Conservation (phyloP, 2,113 vertebrate species). For the Crotalus viridis region DNA sequence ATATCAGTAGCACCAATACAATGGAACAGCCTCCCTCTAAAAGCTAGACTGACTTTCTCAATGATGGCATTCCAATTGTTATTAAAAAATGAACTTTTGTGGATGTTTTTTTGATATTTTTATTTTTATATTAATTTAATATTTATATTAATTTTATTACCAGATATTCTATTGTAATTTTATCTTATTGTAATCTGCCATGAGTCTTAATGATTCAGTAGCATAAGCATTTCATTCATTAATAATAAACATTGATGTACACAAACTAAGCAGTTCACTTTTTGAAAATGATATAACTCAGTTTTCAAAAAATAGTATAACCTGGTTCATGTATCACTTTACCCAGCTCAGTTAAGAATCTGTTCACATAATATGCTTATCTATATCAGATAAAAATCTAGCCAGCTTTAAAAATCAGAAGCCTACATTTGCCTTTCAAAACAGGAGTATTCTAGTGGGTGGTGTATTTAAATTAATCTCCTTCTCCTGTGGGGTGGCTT, state of each 20-base stretch:
- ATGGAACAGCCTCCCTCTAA: not conserved
- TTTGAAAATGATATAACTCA: not conserved
- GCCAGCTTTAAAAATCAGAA: not conserved
- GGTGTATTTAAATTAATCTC: not conserved
- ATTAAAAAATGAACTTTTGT: not conserved
- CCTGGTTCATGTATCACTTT: not conserved
- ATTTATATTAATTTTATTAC: not conserved
- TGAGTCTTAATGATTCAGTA: not conserved
- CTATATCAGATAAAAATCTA: not conserved
- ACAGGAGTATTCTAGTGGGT: not conserved
- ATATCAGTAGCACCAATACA: not conserved
- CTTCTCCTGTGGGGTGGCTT: not conserved
- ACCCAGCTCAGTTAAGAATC: not conserved
- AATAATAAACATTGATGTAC: not conserved
- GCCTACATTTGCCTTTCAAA: not conserved
- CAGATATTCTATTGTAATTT: not conserved
- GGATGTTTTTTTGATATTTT: not conserved
- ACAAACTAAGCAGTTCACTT: not conserved
- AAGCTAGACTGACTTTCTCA: not conserved
- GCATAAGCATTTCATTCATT: not conserved
- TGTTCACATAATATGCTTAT: not conserved
- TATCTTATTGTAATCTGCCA: not conserved
- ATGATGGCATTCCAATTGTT: not conserved
- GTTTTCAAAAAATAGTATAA: not conserved
- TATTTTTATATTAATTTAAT: not conserved